Conservation (phyloP, 1,140 invertebrate species). For the Drosophila pruinosa region DNA sequence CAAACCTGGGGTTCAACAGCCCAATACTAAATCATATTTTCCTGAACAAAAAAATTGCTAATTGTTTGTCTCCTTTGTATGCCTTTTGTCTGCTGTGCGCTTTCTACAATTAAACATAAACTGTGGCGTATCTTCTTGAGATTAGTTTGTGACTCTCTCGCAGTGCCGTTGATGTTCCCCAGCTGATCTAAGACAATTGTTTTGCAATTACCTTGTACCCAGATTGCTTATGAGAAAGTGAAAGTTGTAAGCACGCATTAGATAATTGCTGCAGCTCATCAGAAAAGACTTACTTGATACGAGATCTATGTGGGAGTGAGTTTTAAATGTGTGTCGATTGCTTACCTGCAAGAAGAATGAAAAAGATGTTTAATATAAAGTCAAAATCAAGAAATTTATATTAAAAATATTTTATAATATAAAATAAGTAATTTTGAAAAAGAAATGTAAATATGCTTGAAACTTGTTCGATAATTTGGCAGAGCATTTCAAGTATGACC, state of each 20-base stretch:
- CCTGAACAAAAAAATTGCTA: conserved; percentile 47
- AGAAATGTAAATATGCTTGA: conserved; percentile 5
- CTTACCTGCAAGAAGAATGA: conserved; percentile 30
- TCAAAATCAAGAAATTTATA: background rate
- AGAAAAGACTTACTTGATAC: conserved; percentile 18
- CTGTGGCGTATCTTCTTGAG: conserved; percentile 42
- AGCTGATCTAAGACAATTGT: conserved; percentile 19
- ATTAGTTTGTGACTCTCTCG: background rate
- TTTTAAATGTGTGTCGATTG: background rate
- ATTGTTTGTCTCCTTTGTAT: conserved; percentile 73
- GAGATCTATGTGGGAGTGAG: background rate
- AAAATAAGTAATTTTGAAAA: background rate
- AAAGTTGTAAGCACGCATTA: conserved; percentile 32
- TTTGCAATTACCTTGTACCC: conserved; percentile 15
- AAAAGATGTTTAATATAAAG: background rate
- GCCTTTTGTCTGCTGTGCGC: conserved; percentile 7
- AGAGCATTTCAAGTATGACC: conserved; percentile 17
- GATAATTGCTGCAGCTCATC: conserved; percentile 17
- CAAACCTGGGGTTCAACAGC: conserved; percentile 55
- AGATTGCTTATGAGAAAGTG: conserved; percentile 20
- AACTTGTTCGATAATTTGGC: conserved; percentile 12
- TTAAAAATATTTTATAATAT: background rate
- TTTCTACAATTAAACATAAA: conserved; percentile 69
- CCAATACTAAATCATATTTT: conserved; percentile 67
- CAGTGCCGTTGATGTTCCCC: background rate